These are phyloP conservation scores for Pseudachorutes palmiensis DNA, from an alignment of 1,140 invertebrate species.

Conservation along the genomic window DNA sequence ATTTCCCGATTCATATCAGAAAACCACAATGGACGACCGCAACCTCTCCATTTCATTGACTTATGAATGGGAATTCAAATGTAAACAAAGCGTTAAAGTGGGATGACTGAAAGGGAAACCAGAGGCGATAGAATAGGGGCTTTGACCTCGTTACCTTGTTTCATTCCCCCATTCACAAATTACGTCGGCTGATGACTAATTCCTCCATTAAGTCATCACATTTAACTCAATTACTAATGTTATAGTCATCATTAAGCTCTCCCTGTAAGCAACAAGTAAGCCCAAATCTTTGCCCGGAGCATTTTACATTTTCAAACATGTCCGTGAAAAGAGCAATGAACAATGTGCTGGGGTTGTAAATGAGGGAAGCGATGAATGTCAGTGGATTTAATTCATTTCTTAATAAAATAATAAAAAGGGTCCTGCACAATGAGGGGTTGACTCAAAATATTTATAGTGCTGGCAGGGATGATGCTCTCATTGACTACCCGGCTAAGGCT, in stretches of 20 bases:
- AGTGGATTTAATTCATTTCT: not conserved
- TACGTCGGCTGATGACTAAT: not conserved
- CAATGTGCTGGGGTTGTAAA: not conserved
- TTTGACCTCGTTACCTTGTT: not conserved
- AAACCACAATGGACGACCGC: not conserved
- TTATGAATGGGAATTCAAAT: not conserved
- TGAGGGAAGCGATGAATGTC: slow-evolving; percentile 10
- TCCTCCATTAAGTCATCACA: not conserved
- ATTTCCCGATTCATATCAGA: not conserved
- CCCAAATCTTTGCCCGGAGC: not conserved
- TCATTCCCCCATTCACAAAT: not conserved
- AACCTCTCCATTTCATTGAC: not conserved
- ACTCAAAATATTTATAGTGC: slow-evolving; percentile 4
- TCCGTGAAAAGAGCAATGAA: not conserved
- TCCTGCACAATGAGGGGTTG: not conserved
- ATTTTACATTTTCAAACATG: not conserved
- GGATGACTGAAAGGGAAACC: not conserved
- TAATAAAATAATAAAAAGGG: not conserved
- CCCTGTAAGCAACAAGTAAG: not conserved
- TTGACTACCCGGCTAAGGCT: not conserved
- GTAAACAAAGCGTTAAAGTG: not conserved
- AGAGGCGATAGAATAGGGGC: not conserved
- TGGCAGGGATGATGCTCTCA: not conserved
- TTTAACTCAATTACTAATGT: not conserved
- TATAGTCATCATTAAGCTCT: no score